Evolutionary conservation across 2,113 vertebrate genomes (phyloP).

Genomic region (Pygoscelis antarcticus): DNA sequence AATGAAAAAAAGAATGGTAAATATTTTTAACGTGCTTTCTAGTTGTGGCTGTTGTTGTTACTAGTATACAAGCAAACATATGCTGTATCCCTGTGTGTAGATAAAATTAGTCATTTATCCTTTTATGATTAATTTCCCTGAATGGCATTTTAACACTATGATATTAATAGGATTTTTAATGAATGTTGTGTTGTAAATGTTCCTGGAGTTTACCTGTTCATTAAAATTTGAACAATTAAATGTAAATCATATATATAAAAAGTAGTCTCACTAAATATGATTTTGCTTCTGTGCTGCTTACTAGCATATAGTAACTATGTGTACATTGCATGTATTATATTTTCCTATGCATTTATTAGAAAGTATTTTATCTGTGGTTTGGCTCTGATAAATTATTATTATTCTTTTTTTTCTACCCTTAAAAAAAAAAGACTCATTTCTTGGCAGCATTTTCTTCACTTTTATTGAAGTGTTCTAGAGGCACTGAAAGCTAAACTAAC

Average conservation of each 20-base stretch:
- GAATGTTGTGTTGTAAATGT: not conserved
- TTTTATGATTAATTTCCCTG: not conserved
- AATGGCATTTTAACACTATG: not conserved
- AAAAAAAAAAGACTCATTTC: not conserved
- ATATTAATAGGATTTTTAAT: not conserved
- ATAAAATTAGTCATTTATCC: not conserved
- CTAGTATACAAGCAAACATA: not conserved
- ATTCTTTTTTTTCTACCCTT: not conserved
- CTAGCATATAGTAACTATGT: not conserved
- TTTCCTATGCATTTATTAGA: not conserved
- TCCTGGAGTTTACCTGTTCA: not conserved
- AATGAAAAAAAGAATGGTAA: not conserved
- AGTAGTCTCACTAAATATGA: not conserved
- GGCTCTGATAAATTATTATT: not conserved
- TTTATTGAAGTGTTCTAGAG: not conserved
- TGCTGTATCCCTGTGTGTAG: not conserved
- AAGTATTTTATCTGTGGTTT: slow-evolving; percentile 1
- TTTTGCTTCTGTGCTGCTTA: not conserved
- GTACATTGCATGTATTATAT: not conserved
- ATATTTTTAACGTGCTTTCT: not conserved
- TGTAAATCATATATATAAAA: not conserved
- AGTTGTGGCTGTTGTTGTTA: not conserved
- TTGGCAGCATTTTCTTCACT: slow-evolving; percentile 12
- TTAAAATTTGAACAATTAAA: not conserved
- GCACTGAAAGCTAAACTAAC: not conserved